phyloP scores from a whole-genome alignment of 2,888 invertebrate species.

The Thecocarcelia acutangulata region DNA sequence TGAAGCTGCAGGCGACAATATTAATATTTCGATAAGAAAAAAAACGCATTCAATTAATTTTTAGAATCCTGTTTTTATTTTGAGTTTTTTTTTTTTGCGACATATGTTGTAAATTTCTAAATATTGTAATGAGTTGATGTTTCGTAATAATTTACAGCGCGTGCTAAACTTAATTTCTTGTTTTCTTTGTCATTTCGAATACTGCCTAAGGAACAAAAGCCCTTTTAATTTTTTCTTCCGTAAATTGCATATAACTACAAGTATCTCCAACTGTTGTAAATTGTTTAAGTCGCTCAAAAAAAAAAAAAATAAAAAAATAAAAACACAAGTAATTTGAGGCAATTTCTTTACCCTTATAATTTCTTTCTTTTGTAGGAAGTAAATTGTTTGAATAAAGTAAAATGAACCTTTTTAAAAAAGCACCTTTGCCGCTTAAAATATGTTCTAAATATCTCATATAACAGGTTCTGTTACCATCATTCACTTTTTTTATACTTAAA shows the following conservation, averaged over 20 bases:
- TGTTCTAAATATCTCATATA: slow-evolving; percentile 19
- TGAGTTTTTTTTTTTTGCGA: neutral
- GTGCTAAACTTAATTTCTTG: slow-evolving; percentile 44
- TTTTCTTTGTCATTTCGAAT: slow-evolving; percentile 34
- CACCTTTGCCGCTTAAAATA: slow-evolving; percentile 39
- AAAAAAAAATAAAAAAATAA: neutral
- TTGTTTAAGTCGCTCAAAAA: neutral
- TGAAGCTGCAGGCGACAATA: slow-evolving; percentile 15
- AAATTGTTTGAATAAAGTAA: slow-evolving; percentile 42
- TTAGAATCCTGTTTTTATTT: neutral
- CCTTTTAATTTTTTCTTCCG: neutral
- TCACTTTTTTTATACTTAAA: too few species aligned
- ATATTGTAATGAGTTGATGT: slow-evolving; percentile 35
- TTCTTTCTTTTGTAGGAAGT: slow-evolving; percentile 37
- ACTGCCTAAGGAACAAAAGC: neutral
- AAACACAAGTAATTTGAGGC: slow-evolving; percentile 51
- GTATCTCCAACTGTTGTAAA: slow-evolving; percentile 54
- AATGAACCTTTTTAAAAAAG: slow-evolving; percentile 35
- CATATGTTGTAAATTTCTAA: slow-evolving; percentile 52
- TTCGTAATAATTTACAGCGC: slow-evolving; percentile 46
- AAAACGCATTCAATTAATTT: slow-evolving; percentile 8
- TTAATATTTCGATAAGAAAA: neutral
- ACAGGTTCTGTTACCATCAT: slow-evolving; percentile 48
- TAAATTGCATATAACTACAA: neutral
- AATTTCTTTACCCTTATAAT: slow-evolving; percentile 57